phyloP scores from a whole-genome alignment of 2,113 vertebrate genomes.

The Naja naja region DNA sequence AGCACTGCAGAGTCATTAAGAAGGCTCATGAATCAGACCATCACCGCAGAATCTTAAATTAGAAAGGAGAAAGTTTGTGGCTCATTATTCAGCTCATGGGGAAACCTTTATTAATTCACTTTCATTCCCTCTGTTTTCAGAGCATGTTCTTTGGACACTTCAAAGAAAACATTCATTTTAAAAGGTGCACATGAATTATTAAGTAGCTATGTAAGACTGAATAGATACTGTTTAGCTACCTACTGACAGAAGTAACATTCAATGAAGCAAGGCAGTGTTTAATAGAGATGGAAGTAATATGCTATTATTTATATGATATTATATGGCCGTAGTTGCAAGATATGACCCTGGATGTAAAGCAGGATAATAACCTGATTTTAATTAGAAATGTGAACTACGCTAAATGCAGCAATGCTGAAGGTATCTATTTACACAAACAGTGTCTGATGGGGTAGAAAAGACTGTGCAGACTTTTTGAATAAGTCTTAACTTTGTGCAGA shows the following conservation, averaged over 20 bases:
- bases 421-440: not conserved
- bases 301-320: not conserved
- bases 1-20: constrained; percentile 10
- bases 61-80: not conserved
- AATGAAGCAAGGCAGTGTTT: not conserved
- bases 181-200: not conserved
- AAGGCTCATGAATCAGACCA: not conserved
- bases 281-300: not conserved
- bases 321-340: not conserved
- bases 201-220: not conserved
- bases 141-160: not conserved
- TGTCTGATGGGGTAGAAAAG: not conserved
- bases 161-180: constrained; percentile 10
- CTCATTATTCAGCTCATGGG: not conserved
- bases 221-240: not conserved
- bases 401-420: not conserved
- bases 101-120: not conserved
- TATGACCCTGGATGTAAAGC: not conserved
- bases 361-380: not conserved
- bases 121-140: constrained; percentile 3
- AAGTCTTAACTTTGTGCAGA: not conserved
- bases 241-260: not conserved
- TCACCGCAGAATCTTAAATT: not conserved
- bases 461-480: not conserved
- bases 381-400: not conserved